These are phyloP conservation scores for Myiotriccus ornatus DNA, from an alignment of 2,797 vertebrate genomes.

Conservation along the genomic window DNA sequence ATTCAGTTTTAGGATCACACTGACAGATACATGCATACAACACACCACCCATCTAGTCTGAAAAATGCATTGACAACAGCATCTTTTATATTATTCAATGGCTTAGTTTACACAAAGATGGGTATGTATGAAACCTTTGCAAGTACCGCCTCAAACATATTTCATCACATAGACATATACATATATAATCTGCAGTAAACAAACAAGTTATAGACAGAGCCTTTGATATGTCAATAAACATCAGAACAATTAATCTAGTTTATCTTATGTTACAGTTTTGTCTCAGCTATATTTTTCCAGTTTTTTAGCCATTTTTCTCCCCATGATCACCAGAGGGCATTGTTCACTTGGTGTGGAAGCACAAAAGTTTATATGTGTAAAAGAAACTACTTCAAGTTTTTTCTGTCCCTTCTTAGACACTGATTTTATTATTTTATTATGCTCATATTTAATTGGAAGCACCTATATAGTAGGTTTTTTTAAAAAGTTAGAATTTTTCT, in stretches of 20 bases:
- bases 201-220: neutral
- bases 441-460: neutral
- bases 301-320: neutral
- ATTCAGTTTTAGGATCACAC: neutral
- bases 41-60: neutral
- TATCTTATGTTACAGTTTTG: neutral
- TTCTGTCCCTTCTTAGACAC: neutral
- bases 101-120: neutral
- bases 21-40: neutral
- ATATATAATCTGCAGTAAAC: neutral
- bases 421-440: neutral
- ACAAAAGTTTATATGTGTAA: neutral
- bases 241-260: neutral
- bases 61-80: neutral
- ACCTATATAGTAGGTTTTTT: neutral
- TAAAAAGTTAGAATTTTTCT: neutral
- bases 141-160: neutral
- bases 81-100: neutral
- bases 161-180: neutral
- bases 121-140: neutral
- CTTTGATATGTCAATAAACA: neutral
- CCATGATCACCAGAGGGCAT: conserved; percentile 1
- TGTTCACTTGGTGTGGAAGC: neutral
- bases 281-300: neutral
- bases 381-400: neutral